Evolutionary conservation across 92 coral and sea anemone species (phyloP).

Genomic region (Zoanthus gigantus): DNA sequence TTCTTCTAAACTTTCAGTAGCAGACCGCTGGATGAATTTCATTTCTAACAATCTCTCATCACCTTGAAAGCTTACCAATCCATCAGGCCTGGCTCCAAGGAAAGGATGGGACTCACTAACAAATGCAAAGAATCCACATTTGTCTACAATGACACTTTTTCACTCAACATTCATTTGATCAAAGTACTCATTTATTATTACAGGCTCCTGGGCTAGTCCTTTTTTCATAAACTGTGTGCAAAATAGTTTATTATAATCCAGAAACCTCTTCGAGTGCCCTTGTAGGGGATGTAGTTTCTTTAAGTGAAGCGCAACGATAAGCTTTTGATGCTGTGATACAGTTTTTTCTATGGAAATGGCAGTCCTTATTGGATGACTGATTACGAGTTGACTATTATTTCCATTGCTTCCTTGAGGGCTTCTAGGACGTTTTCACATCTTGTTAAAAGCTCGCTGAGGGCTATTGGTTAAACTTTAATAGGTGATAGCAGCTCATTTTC

Average conservation of each 20-base stretch:
- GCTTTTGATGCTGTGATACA: not conserved
- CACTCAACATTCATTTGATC: too few species aligned
- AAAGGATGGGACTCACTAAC: too few species aligned
- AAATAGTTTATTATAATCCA: not conserved
- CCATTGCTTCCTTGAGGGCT: not conserved
- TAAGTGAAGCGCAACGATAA: constrained; percentile 6
- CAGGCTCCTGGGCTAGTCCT: constrained; percentile 30
- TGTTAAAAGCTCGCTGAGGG: constrained; percentile 16
- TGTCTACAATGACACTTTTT: too few species aligned
- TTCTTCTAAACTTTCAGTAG: not conserved
- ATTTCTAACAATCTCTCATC: too few species aligned
- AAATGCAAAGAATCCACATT: too few species aligned
- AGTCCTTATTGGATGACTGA: not conserved
- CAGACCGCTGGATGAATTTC: not conserved
- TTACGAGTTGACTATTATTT: constrained; percentile 29
- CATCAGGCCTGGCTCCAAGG: too few species aligned
- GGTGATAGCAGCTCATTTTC: constrained; percentile 36
- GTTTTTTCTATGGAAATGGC: not conserved
- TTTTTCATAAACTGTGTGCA: constrained; percentile 37
- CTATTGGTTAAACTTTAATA: constrained; percentile 51
- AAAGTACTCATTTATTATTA: not conserved
- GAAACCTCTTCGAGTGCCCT: not conserved
- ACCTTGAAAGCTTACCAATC: too few species aligned
- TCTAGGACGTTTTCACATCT: constrained; percentile 18
- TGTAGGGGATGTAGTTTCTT: not conserved